Conservation (phyloP, 2,888 invertebrate species). For the Dastarcus helophoroides region DNA sequence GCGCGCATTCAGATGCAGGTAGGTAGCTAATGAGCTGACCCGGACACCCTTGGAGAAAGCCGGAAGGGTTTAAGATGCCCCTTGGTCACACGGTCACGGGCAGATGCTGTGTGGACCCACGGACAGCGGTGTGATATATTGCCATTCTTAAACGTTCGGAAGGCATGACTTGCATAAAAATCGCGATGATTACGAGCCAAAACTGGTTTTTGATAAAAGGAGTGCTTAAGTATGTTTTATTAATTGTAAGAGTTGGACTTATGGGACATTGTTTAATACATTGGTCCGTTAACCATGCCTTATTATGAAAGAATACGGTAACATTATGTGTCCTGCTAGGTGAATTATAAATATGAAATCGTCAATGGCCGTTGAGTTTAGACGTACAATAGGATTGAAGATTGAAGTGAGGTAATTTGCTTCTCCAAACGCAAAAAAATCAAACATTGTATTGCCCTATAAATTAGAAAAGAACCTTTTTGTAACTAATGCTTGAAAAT, state of each 20-base stretch:
- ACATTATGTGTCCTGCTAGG: too few relatives aligned
- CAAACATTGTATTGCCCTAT: too few relatives aligned
- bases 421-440: too few relatives aligned
- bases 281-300: slow-evolving; percentile 11
- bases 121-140: slow-evolving; percentile 17
- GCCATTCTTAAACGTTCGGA: slow-evolving; percentile 8
- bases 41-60: slow-evolving; percentile 5
- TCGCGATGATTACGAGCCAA: slow-evolving; percentile 4
- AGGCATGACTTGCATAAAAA: slow-evolving; percentile 12
- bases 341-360: too few relatives aligned
- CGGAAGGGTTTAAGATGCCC: slow-evolving; percentile 22
- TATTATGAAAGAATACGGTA: too few relatives aligned
- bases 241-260: slow-evolving; percentile 4
- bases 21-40: slow-evolving; percentile 11
- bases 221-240: slow-evolving; percentile 4
- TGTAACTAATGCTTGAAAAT: too few relatives aligned
- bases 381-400: too few relatives aligned
- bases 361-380: too few relatives aligned
- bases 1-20: slow-evolving; percentile 5
- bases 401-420: too few relatives aligned
- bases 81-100: slow-evolving; percentile 27
- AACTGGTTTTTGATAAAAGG: slow-evolving; percentile 9
- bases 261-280: slow-evolving; percentile 4
- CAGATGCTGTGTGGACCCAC: slow-evolving; percentile 25
- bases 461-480: too few relatives aligned